Base-by-base conservation (phyloP, 1,140 invertebrate species). In the Micrasema longulum region DNA sequence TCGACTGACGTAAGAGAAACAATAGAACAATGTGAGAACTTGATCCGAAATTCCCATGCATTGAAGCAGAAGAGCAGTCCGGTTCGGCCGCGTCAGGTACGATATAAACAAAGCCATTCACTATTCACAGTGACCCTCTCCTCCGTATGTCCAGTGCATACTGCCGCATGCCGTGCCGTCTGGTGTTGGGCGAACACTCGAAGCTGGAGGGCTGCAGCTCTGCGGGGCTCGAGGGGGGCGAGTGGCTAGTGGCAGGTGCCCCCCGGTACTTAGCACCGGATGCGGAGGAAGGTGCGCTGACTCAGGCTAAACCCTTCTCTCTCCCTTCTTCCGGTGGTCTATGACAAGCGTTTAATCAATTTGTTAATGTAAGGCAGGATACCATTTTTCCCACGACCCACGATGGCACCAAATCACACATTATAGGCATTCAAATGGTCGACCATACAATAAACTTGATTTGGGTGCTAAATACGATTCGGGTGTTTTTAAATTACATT, bases 321-420 rank as follows among this genome's bases (percentile, higher is more conserved):
- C 71, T 47, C 18, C 48, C 64, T 18, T 22, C 66, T 67, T 73
- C 72, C 72, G 65, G 18, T 65, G 72, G 47, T 66, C 72, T 73
- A 55, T 38, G 48, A 10, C 11, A 41, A 36, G 12, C 50, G 20
- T 66, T 38, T 31, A 31, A 31, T 31, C 7, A 4, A 31, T 4
- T 31, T 31, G 7, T 7, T 31, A 2, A 31, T 31, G 26, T 31
- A 31, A 31, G 7, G 26, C 26, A 31, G 26, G 26, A 4, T 31
- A 31, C 26, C 7, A 31, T 31, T 31, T 31, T 31, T 31, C 26
- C 26, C 26, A 31, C 26, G 26, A 31, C 7, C 7, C 7, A 31
- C 26, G 26, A 31, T 31, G 26, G 7, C 26, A 31, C 3, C 7
- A 31, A 2, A 31, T 31, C 7, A 4, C 26, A 31, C 7, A 31